Conservation (phyloP, 2,113 vertebrate genomes). For the Thunnus maccoyii region DNA sequence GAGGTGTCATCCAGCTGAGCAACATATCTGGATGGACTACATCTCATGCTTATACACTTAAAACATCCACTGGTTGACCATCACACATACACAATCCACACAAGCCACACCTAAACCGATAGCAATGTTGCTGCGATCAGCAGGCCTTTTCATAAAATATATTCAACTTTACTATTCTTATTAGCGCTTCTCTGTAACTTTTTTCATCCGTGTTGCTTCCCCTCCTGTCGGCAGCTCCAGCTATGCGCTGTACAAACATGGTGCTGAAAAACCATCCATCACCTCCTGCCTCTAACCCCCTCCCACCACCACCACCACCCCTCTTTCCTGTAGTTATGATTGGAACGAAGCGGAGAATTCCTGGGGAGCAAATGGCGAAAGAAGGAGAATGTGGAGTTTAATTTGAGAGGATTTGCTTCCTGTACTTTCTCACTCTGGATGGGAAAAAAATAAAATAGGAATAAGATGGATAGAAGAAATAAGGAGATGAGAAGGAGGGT, state of each 20-base stretch:
- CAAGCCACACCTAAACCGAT: background rate
- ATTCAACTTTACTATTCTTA: constrained; percentile 32
- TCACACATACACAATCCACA: constrained; percentile 1
- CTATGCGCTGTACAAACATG: constrained; percentile 73
- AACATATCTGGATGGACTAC: background rate
- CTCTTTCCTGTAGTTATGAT: constrained; percentile 71
- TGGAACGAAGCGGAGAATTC: constrained; percentile 64
- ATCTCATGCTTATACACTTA: constrained; percentile 6
- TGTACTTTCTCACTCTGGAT: background rate
- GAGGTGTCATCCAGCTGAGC: background rate
- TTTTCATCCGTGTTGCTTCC: constrained; percentile 46
- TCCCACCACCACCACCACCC: background rate
- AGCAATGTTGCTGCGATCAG: constrained; percentile 12
- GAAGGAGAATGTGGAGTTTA: constrained; percentile 47
- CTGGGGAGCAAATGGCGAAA: constrained; percentile 44
- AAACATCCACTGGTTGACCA: constrained; percentile 3
- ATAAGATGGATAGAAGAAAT: constrained; percentile 2
- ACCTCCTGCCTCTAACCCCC: constrained; percentile 27
- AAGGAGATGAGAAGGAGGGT: background rate
- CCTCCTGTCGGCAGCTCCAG: constrained; percentile 64
- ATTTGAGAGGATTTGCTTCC: constrained; percentile 51
- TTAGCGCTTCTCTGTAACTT: constrained; percentile 25
- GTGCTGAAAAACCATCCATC: constrained; percentile 76
- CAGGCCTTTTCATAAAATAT: constrained; percentile 25
- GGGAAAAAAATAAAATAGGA: background rate